Conservation (phyloP, 2,888 invertebrate species). For the Chrysolina americana region DNA sequence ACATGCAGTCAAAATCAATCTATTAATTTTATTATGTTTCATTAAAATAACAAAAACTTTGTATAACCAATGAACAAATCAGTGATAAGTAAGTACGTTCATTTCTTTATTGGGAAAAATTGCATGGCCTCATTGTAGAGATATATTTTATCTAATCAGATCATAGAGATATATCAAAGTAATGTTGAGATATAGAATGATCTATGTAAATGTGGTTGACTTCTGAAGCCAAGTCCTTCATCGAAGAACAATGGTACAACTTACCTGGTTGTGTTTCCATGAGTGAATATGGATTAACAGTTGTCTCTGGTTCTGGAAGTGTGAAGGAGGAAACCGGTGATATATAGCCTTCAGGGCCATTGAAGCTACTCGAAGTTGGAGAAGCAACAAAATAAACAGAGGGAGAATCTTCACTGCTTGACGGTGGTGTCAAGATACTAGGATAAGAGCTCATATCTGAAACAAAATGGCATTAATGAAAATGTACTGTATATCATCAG, state of each 20-base stretch:
- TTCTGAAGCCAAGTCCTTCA: too few relatives aligned
- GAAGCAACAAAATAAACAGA: slow-evolving; percentile 56
- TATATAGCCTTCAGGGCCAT: slow-evolving; percentile 37
- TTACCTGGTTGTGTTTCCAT: slow-evolving; percentile 13
- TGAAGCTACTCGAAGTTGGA: slow-evolving; percentile 53
- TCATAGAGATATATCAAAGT: too few relatives aligned
- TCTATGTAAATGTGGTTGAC: too few relatives aligned
- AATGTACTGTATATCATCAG: background rate
- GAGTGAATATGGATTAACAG: background rate
- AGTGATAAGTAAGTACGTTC: too few relatives aligned
- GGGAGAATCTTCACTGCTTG: slow-evolving; percentile 63
- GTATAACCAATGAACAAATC: too few relatives aligned
- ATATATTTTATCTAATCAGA: too few relatives aligned
- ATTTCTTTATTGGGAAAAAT: too few relatives aligned
- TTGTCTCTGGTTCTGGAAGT: background rate
- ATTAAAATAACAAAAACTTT: too few relatives aligned
- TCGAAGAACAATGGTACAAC: background rate
- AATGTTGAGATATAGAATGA: too few relatives aligned
- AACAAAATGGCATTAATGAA: slow-evolving; percentile 27
- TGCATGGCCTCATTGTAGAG: too few relatives aligned
- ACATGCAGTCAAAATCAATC: too few relatives aligned
- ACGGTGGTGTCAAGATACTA: slow-evolving; percentile 62
- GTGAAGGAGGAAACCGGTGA: background rate
- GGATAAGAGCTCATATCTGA: slow-evolving; percentile 60
- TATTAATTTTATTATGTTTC: too few relatives aligned